Conservation (phyloP, 2,888 invertebrate genomes). For the Bursaphelenchus okinawaensis region DNA sequence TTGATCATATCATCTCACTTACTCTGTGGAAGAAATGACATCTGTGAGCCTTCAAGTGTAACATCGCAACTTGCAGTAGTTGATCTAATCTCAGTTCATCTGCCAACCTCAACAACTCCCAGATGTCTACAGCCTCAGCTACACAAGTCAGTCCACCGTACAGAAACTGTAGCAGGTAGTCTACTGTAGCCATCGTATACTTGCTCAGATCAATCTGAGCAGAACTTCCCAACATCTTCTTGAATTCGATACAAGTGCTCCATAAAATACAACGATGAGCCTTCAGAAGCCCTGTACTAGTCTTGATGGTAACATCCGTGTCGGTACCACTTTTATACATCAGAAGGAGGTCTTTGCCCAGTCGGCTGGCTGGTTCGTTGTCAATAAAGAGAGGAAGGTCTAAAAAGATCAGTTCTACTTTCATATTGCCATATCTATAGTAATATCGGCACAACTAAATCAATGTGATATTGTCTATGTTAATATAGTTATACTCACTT, state of each 20-base stretch:
- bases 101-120: conserved; percentile 69
- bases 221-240: conserved; percentile 5
- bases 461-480: no score
- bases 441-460: neutral
- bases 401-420: conserved; percentile 11
- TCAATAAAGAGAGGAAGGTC: conserved; percentile 28
- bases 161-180: conserved; percentile 85
- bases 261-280: conserved; percentile 82
- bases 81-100: conserved; percentile 85
- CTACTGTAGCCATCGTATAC: conserved; percentile 76
- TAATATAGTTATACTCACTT: no score
- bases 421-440: neutral
- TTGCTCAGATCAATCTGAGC: conserved; percentile 60
- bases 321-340: conserved; percentile 88
- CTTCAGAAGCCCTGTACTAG: conserved; percentile 75
- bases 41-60: conserved; percentile 78
- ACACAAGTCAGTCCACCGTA: conserved; percentile 86
- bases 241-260: conserved; percentile 82
- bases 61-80: conserved; percentile 81
- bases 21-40: conserved; percentile 91
- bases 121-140: conserved; percentile 67
- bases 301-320: conserved; percentile 74
- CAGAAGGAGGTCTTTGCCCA: conserved; percentile 78
- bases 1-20: conserved; percentile 25
- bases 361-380: conserved; percentile 63